Conservation (phyloP, 1,140 invertebrate species). For the Drosophila carrolli region DNA sequence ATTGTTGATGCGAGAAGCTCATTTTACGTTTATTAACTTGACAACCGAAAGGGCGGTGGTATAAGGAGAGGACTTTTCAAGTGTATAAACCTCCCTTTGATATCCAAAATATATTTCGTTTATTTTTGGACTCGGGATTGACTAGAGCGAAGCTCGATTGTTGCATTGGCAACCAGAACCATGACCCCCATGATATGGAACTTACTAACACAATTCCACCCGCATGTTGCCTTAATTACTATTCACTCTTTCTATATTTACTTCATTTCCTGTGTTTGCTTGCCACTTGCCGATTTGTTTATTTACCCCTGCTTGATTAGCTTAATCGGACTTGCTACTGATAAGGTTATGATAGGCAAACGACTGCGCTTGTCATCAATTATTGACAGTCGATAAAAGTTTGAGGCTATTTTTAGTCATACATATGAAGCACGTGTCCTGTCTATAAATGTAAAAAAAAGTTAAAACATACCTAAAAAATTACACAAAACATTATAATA, state of each 20-base stretch:
- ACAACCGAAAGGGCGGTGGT: neutral
- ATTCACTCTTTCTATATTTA: slow-evolving; percentile 3
- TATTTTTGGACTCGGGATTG: slow-evolving; percentile 21
- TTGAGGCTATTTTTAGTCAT: slow-evolving; percentile 2
- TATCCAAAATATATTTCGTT: slow-evolving; percentile 28
- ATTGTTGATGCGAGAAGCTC: slow-evolving; percentile 45
- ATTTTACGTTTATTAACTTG: slow-evolving; percentile 55
- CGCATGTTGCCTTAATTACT: slow-evolving; percentile 25
- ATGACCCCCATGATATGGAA: slow-evolving; percentile 9
- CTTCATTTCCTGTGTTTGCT: slow-evolving; percentile 45
- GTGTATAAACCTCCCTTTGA: slow-evolving; percentile 1
- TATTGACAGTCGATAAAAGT: slow-evolving; percentile 31
- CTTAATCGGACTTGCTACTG: slow-evolving; percentile 31
- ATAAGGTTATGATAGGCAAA: slow-evolving; percentile 22
- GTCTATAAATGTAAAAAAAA: too few relatives aligned
- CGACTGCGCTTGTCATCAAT: slow-evolving; percentile 14
- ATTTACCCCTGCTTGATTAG: slow-evolving; percentile 21
- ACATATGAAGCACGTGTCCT: neutral
- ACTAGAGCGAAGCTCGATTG: slow-evolving; percentile 3
- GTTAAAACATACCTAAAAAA: too few relatives aligned
- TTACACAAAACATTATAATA: too few relatives aligned
- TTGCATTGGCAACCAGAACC: neutral
- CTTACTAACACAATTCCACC: neutral
- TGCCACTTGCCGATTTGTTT: slow-evolving; percentile 43
- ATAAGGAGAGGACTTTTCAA: neutral